Evolutionary conservation across 2,888 invertebrate species (phyloP), one percentile per base, ranked within the genome.

Genomic region (Apodemia mormo): DNA sequence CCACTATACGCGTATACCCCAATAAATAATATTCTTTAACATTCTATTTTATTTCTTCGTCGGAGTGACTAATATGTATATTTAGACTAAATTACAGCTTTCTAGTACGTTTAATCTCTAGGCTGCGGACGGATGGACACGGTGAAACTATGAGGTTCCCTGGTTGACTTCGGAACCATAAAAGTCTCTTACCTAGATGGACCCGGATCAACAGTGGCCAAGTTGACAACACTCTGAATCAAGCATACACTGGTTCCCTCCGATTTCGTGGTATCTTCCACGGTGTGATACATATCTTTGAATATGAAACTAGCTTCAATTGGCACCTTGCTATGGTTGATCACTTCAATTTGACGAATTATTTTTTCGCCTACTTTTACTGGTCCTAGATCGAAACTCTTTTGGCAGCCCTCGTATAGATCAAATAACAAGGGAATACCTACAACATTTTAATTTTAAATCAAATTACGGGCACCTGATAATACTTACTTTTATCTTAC

Each of bases 301-400:
- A 95, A 87, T 77, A 93, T 89, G 72, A 95, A 94, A 66, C 79
- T 83, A 0, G 94, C 90, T n/a, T 92, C 88, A n/a, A 95, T 88
- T 2, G 92, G 78, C 58, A 94, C 92, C 76, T 92, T 89, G 70
- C 94, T 94, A 70, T 94, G 90, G 77, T 95, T 96, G 78, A 94
- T 86, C n/a, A 95, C 94, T 73, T 92, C 90, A 68, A 95, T 90
- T 69, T 90, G 90, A 68, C 93, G 94, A 22, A 90, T 84, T 22
- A 90, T 88, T 56, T 85, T 89, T 72, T 94, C 91, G 0, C 94
- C 94, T 0, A 95, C 86, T 82, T 85, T 90, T 0, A 92, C 90
- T 10, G 89, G 85, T 10, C 93, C 93, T 64, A 93, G 78, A 72
- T 90, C 85, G 68, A 91, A 92, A 76, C 85, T 89, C 72, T 91